Percentiles rank a stretch among this genome's conserved stretches.
These are phyloP conservation scores for Bombus huntii DNA, from an alignment of 1,140 invertebrate genomes.

Conservation along the genomic window DNA sequence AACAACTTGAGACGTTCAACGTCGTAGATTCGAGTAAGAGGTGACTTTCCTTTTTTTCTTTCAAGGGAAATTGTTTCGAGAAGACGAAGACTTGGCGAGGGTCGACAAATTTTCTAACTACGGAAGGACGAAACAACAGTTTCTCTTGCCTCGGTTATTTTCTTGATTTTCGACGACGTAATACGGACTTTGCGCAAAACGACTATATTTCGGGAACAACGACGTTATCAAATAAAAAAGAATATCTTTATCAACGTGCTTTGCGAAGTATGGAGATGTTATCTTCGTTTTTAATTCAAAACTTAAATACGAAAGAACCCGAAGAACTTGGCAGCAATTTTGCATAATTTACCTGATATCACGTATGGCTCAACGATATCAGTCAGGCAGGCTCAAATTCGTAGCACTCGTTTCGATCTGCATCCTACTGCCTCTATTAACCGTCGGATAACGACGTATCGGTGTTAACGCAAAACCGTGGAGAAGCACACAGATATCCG, in stretches of 20 bases:
- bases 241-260: neutral
- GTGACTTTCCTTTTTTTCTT: neutral
- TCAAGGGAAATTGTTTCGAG: neutral
- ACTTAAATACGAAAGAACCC: too few relatives aligned
- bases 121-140: neutral
- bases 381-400: neutral
- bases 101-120: neutral
- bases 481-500: conserved; percentile 45
- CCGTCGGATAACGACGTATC: conserved; percentile 5
- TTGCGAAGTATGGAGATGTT: neutral
- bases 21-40: neutral
- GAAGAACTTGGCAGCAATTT: too few relatives aligned
- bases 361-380: neutral
- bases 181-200: neutral
- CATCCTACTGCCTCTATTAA: neutral
- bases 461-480: conserved; percentile 49
- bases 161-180: neutral
- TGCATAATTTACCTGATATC: too few relatives aligned
- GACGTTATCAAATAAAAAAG: neutral
- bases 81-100: neutral
- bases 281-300: too few relatives aligned
- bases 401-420: neutral
- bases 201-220: neutral
- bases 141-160: neutral
- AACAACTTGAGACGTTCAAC: neutral